A percentile compares a stretch with the other conserved stretches of the same genome.
These are phyloP conservation scores for Scyliorhinus canicula DNA, from an alignment of 2,797 vertebrate species.

Conservation along the genomic window DNA sequence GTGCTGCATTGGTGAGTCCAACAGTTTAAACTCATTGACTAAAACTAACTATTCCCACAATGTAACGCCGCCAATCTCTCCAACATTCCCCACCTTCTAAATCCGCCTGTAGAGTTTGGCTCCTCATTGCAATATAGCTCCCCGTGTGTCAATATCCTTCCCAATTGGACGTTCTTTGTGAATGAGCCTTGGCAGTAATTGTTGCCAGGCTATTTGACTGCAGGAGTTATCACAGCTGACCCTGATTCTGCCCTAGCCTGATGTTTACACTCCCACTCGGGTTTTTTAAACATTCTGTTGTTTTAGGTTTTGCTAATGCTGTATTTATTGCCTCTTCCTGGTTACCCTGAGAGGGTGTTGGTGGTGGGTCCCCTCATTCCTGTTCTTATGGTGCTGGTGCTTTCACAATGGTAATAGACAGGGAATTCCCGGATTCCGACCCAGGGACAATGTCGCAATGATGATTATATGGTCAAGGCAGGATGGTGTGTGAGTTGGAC, in stretches of 20 bases:
- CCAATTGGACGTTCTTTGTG: neutral
- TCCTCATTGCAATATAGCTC: neutral
- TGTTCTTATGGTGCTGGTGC: neutral
- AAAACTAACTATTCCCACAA: neutral
- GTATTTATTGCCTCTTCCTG: neutral
- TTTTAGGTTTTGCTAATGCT: neutral
- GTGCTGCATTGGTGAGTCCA: slow-evolving; percentile 65
- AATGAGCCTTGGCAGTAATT: neutral
- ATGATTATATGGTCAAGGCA: neutral
- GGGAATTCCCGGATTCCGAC: neutral
- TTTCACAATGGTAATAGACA: neutral
- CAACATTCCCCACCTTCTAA: neutral
- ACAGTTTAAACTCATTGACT: neutral
- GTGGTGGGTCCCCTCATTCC: neutral
- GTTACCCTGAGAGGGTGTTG: neutral
- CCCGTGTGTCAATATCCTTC: neutral
- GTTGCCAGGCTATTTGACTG: neutral
- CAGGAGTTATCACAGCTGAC: neutral
- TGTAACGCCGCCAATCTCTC: too few relatives aligned
- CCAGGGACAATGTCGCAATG: neutral
- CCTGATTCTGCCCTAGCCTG: neutral
- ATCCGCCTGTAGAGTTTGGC: neutral
- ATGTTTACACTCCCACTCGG: neutral
- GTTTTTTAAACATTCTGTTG: neutral
- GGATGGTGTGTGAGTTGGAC: neutral